These are phyloP conservation scores for Drosophila insularis DNA, from an alignment of 1,140 invertebrate genomes.

Conservation along the genomic window DNA sequence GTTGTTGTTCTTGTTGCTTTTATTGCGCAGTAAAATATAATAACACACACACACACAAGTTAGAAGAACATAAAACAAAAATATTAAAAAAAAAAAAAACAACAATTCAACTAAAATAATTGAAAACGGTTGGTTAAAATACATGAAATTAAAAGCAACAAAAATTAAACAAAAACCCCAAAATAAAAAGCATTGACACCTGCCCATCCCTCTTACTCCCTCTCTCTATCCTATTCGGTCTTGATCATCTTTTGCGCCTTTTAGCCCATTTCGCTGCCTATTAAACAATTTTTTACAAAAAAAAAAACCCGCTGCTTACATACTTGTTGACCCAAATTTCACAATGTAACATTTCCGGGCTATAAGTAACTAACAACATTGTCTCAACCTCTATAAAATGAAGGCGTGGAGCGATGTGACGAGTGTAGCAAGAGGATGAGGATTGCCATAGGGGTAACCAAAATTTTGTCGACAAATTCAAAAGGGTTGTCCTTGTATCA, in stretches of 20 bases:
- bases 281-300: constrained; percentile 23
- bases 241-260: constrained; percentile 11
- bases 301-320: background rate
- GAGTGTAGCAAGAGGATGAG: no score
- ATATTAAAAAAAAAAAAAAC: constrained; percentile 14
- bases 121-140: constrained; percentile 45
- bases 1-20: constrained; percentile 63
- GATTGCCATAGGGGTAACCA: background rate
- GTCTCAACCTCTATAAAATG: background rate
- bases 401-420: no score
- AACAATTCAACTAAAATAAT: constrained; percentile 54
- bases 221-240: background rate
- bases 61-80: background rate
- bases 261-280: background rate
- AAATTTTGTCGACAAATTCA: background rate
- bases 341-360: constrained; percentile 41
- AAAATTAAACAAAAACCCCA: constrained; percentile 15
- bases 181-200: constrained; percentile 37
- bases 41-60: constrained; percentile 28
- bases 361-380: constrained; percentile 7
- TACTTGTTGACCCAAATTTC: constrained; percentile 38
- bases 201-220: constrained; percentile 24
- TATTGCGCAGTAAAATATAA: constrained; percentile 74
- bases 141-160: constrained; percentile 47
- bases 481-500: no score